Evolutionary conservation across 2,888 invertebrate genomes (phyloP).

Genomic region (Melitaea athalia): DNA sequence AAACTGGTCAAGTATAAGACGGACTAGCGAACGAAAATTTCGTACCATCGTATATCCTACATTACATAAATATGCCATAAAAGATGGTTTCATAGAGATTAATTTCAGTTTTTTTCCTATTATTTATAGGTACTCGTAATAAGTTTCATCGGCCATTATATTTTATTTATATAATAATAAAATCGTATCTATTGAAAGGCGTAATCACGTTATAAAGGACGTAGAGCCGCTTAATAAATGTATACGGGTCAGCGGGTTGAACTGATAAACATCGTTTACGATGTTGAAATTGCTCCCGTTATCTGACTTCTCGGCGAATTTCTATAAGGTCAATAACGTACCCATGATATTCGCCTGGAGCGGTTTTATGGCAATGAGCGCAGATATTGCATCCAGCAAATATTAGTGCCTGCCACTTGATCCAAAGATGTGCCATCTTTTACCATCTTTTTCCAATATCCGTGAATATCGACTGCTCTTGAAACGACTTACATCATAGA

Average conservation of each 20-base stretch:
- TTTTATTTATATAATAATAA: background rate
- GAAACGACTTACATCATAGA: constrained; percentile 31
- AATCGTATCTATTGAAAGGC: background rate
- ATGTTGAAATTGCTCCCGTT: constrained; percentile 63
- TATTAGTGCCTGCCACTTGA: constrained; percentile 69
- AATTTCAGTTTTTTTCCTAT: too few relatives aligned
- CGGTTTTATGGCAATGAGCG: constrained; percentile 70
- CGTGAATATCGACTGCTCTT: constrained; percentile 57
- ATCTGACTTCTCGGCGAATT: constrained; percentile 62
- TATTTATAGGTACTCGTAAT: too few relatives aligned
- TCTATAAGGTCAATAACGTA: constrained; percentile 66
- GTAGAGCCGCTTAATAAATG: constrained; percentile 2
- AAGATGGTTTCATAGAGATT: too few relatives aligned
- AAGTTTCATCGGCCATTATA: too few relatives aligned
- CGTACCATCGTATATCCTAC: too few relatives aligned
- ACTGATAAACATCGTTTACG: constrained; percentile 67
- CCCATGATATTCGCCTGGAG: constrained; percentile 64
- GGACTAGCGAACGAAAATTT: too few relatives aligned
- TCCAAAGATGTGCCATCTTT: constrained; percentile 66
- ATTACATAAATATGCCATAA: too few relatives aligned
- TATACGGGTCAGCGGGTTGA: constrained; percentile 49
- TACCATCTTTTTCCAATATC: constrained; percentile 74
- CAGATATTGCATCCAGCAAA: constrained; percentile 47
- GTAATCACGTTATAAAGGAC: constrained; percentile 4
- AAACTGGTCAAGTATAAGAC: too few relatives aligned